A percentile compares a stretch with the other conserved stretches of the same genome.
Conservation (phyloP, 2,888 invertebrate species). For the Melinopterus prodromus region DNA sequence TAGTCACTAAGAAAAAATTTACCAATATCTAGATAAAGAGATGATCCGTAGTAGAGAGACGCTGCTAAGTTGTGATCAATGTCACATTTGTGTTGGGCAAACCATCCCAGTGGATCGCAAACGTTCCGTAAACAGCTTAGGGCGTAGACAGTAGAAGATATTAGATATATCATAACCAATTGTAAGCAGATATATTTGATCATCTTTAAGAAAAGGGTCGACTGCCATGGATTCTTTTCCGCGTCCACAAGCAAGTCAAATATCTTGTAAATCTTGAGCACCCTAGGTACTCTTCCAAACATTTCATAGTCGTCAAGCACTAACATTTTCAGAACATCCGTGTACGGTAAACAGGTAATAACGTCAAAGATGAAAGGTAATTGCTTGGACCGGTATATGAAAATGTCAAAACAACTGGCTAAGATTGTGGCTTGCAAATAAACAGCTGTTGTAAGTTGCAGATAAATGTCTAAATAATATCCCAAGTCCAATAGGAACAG, state of each 20-base stretch:
- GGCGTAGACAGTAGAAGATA: constrained; percentile 36
- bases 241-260: constrained; percentile 33
- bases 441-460: constrained; percentile 33
- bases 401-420: constrained; percentile 23
- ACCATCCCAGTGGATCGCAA: constrained; percentile 38
- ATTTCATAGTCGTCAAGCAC: constrained; percentile 7
- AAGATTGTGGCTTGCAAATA: constrained; percentile 30
- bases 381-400: constrained; percentile 31
- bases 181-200: constrained; percentile 37
- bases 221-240: constrained; percentile 36
- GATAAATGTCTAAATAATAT: constrained; percentile 33
- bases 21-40: constrained; percentile 30
- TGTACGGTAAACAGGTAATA: constrained; percentile 27
- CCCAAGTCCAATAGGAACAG: constrained; percentile 24
- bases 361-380: constrained; percentile 31
- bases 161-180: constrained; percentile 31
- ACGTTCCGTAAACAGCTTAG: constrained; percentile 31
- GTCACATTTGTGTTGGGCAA: background rate
- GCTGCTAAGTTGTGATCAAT: background rate
- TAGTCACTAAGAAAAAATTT: background rate
- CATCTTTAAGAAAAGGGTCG: constrained; percentile 32
- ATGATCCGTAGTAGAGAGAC: constrained; percentile 26
- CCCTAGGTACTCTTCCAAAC: constrained; percentile 21
- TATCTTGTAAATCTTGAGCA: constrained; percentile 39
- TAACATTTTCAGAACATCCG: constrained; percentile 7